Conservation (phyloP, 2,888 invertebrate species). For the Orchestes rusci region DNA sequence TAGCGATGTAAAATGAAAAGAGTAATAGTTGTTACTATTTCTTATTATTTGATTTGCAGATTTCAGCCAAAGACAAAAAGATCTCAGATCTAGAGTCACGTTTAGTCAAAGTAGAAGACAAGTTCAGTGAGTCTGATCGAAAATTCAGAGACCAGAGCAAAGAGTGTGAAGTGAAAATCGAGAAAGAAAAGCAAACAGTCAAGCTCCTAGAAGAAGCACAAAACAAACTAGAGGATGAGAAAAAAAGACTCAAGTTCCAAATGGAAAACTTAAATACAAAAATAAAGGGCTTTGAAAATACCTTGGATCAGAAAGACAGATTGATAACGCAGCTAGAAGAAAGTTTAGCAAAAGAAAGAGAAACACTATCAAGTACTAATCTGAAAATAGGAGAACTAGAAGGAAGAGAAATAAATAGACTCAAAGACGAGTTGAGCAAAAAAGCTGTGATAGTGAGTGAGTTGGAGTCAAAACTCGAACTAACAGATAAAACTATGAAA, state of each 20-base stretch:
- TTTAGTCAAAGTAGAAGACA: slow-evolving; percentile 61
- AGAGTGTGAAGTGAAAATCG: slow-evolving; percentile 53
- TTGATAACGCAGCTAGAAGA: slow-evolving; percentile 56
- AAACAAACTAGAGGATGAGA: slow-evolving; percentile 47
- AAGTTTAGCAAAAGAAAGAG: slow-evolving; percentile 47
- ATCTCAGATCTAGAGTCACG: slow-evolving; percentile 59
- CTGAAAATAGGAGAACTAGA: slow-evolving; percentile 33
- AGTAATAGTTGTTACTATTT: no score
- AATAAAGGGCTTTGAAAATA: slow-evolving; percentile 53
- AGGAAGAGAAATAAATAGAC: slow-evolving; percentile 34
- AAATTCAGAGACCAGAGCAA: slow-evolving; percentile 52
- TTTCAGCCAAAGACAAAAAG: slow-evolving; percentile 56
- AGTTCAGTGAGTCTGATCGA: slow-evolving; percentile 53
- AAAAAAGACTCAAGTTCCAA: slow-evolving; percentile 45
- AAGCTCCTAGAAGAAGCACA: slow-evolving; percentile 44
- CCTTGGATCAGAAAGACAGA: slow-evolving; percentile 52
- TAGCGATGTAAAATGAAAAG: slow-evolving; percentile 48
- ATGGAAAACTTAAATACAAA: slow-evolving; percentile 54
- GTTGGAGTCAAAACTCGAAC: slow-evolving; percentile 39
- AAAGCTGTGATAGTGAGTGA: slow-evolving; percentile 34
- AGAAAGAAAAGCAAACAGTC: slow-evolving; percentile 36
- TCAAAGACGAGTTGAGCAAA: slow-evolving; percentile 37
- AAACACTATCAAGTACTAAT: slow-evolving; percentile 38
- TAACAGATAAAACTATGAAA: slow-evolving; percentile 32
- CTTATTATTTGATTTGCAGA: no score